Evolutionary conservation across 2,888 invertebrate genomes (phyloP), one percentile per base, ranked within the genome.

Genomic region (Caenorhabditis sp.): DNA sequence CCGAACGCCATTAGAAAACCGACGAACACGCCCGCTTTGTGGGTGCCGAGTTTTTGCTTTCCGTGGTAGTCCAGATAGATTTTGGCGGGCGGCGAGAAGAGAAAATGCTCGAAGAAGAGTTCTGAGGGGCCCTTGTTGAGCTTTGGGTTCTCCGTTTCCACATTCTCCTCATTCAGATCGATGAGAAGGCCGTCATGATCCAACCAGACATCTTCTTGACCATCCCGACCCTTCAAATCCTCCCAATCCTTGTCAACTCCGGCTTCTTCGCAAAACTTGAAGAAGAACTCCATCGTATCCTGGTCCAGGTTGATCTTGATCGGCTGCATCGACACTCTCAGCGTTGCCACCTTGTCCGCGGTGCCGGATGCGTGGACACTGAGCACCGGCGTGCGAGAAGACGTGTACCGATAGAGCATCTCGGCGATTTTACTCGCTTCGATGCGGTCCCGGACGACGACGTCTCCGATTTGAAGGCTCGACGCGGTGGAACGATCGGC

Each of bases 21-120:
- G 9, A 94, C 93, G 39, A 96, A 94, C 0, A 96, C 96, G 83
- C 90, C 90, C 78, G 53, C 46, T 20, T 70, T 58, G 0, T 79
- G 78, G 30, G 68, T 71, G 9, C 61, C 52, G 43, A 72, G 52
- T 22, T 77, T 75, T 30, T 94, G 92, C 55, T 87, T 95, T 6
- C 97, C 97, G 80, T 94, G 94, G 90, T 99, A 99, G 91, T 99
- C 98, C 82, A 99, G 90, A 76, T 94, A 92, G 74, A 99, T 95
- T n/a, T 94, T 93, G 56, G 97, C 95, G 85, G 95, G 95, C 0
- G 96, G 96, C 0, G 94, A 93, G 90, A 99, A 98, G 70, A 94
- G 92, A 56, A 99, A 93, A 85, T 37, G 84, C 80, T 82, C 83
- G 66, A 77, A 83, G 61, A 80, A 74, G 9, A 65, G 2, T 9